phyloP scores from a whole-genome alignment of 2,797 vertebrate genomes.

The Coluber constrictor region DNA sequence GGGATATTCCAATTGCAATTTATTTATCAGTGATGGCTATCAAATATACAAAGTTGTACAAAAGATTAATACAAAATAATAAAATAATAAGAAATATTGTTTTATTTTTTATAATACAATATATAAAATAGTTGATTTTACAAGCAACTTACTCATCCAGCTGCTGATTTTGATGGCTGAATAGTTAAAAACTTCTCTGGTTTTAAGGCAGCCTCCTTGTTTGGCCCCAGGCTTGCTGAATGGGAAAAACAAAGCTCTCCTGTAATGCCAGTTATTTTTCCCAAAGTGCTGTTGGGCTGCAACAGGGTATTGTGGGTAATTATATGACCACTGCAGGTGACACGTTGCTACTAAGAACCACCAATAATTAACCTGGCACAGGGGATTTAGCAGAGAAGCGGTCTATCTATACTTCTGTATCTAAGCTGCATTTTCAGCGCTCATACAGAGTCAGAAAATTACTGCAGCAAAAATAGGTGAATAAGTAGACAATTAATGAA shows the following conservation, averaged over 20 bases:
- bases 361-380: not conserved
- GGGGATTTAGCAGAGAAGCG: not conserved
- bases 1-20: not conserved
- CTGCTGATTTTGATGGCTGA: not conserved
- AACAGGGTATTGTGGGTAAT: not conserved
- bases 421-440: not conserved
- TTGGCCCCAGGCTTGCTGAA: not conserved
- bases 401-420: not conserved
- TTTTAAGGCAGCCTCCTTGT: not conserved
- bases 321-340: not conserved
- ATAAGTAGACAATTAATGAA: not conserved
- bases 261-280: not conserved
- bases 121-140: not conserved
- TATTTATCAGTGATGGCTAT: not conserved
- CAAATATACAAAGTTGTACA: not conserved
- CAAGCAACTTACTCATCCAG: not conserved
- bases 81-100: not conserved
- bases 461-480: not conserved
- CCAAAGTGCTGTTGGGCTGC: not conserved
- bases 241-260: not conserved
- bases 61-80: not conserved
- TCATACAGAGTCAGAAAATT: not conserved
- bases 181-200: not conserved
- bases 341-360: not conserved
- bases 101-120: not conserved